These are phyloP conservation scores for Melipona bicolor DNA, from an alignment of 2,888 invertebrate species.

Conservation along the genomic window DNA sequence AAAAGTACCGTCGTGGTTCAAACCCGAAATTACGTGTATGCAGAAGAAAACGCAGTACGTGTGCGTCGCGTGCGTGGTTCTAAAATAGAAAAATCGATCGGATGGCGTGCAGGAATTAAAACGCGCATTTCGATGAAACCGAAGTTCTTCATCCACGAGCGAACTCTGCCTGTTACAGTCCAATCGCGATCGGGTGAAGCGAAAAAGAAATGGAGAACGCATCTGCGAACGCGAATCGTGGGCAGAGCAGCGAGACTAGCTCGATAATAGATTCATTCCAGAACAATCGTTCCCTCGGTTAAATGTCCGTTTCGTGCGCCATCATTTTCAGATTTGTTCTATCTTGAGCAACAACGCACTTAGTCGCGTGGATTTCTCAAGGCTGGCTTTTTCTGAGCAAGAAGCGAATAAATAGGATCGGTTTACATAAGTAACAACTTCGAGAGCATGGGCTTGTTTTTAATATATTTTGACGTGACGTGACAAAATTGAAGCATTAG, in stretches of 20 bases:
- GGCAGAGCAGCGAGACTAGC: conserved; percentile 25
- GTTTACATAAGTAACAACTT: too few species aligned
- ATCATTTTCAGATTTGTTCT: conserved; percentile 25
- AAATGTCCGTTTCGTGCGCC: conserved; percentile 25
- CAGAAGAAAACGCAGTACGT: too few species aligned
- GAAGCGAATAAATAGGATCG: too few species aligned
- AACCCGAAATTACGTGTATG: not conserved
- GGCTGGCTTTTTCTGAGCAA: too few species aligned
- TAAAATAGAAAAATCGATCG: conserved; percentile 45
- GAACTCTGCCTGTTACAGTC: not conserved
- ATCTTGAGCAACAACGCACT: not conserved
- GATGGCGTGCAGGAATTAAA: not conserved
- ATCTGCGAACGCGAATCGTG: conserved; percentile 34
- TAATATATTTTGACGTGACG: too few species aligned
- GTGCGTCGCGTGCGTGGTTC: not conserved
- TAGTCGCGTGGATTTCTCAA: not conserved
- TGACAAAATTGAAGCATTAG: not conserved
- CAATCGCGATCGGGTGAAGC: not conserved
- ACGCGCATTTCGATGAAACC: not conserved
- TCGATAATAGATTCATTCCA: conserved; percentile 51
- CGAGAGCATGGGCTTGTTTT: too few species aligned
- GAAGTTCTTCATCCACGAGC: not conserved
- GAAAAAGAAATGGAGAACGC: conserved; percentile 22
- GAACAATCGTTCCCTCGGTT: conserved; percentile 39
- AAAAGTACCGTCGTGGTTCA: not conserved